Percentiles rank a stretch among this genome's conserved stretches.
These are phyloP conservation scores for Sclerodermus sp. DNA, from an alignment of 2,888 invertebrate genomes.

Conservation along the genomic window DNA sequence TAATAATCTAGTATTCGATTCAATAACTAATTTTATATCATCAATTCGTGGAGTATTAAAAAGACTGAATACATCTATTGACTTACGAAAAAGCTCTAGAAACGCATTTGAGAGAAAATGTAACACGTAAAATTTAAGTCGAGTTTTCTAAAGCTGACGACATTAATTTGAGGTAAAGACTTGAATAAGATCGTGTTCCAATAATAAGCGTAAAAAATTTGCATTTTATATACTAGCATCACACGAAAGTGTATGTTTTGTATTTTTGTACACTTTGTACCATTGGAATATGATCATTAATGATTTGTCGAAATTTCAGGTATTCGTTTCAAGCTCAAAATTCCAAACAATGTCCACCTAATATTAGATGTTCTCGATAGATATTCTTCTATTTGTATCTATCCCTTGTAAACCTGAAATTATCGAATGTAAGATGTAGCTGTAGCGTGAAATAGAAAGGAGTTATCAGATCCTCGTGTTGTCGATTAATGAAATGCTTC, in stretches of 20 bases:
- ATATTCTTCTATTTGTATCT: too few species aligned
- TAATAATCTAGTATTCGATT: too few species aligned
- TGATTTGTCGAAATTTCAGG: conserved; percentile 9
- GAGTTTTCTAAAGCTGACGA: conserved; percentile 22
- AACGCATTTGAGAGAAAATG: conserved; percentile 1
- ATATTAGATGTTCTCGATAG: too few species aligned
- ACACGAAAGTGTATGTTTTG: conserved; percentile 24
- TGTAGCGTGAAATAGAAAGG: not conserved
- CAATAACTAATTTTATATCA: too few species aligned
- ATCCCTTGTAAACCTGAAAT: too few species aligned
- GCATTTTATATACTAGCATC: conserved; percentile 7
- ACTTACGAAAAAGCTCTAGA: conserved; percentile 14
- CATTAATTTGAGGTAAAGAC: conserved; percentile 15
- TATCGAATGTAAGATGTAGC: too few species aligned
- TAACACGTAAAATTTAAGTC: conserved; percentile 18
- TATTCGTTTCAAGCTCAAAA: not conserved
- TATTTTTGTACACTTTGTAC: conserved; percentile 30
- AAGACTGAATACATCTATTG: conserved; percentile 34
- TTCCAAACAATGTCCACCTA: too few species aligned
- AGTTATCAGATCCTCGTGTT: too few species aligned
- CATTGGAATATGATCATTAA: conserved; percentile 31
- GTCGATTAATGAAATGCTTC: conserved; percentile 7
- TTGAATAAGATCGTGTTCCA: conserved; percentile 27
- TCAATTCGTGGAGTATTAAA: not conserved
- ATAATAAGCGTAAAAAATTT: conserved; percentile 1